A percentile compares a stretch with the other conserved stretches of the same genome.
phyloP scores from a whole-genome alignment of 2,797 vertebrate genomes.

The Pipistrellus pipistrellus region DNA sequence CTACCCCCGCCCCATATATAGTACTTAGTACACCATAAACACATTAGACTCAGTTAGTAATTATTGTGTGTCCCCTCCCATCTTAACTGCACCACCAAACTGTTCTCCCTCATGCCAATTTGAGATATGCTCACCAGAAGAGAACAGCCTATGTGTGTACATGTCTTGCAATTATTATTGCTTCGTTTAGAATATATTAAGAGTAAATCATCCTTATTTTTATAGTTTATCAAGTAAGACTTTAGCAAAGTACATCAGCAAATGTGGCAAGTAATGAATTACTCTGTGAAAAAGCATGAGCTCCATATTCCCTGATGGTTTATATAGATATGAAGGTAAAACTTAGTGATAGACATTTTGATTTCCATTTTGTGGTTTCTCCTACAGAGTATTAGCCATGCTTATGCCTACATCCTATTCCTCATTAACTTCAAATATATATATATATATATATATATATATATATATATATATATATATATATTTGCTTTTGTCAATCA shows the following conservation, averaged over 20 bases:
- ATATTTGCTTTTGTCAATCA: background rate
- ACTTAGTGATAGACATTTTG: background rate
- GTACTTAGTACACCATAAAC: background rate
- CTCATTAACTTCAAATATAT: background rate
- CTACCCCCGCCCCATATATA: background rate
- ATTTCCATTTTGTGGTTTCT: constrained; percentile 8
- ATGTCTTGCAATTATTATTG: background rate
- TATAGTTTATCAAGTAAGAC: constrained; percentile 18
- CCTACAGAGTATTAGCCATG: background rate
- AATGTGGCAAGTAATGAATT: constrained; percentile 26
- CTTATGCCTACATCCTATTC: background rate
- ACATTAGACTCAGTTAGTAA: background rate
- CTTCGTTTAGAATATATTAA: constrained; percentile 39
- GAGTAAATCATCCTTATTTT: constrained; percentile 49
- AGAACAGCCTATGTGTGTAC: background rate
- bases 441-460: too few relatives aligned
- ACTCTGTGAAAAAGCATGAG: background rate
- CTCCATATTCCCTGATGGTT: background rate
- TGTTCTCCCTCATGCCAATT: background rate
- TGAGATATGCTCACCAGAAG: background rate
- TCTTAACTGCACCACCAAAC: background rate
- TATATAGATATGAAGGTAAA: constrained; percentile 30
- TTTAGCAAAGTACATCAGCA: background rate
- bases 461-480: too few relatives aligned
- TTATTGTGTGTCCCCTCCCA: background rate